Conservation (phyloP, 2,888 invertebrate species). For the Lepidochitona cinerea region DNA sequence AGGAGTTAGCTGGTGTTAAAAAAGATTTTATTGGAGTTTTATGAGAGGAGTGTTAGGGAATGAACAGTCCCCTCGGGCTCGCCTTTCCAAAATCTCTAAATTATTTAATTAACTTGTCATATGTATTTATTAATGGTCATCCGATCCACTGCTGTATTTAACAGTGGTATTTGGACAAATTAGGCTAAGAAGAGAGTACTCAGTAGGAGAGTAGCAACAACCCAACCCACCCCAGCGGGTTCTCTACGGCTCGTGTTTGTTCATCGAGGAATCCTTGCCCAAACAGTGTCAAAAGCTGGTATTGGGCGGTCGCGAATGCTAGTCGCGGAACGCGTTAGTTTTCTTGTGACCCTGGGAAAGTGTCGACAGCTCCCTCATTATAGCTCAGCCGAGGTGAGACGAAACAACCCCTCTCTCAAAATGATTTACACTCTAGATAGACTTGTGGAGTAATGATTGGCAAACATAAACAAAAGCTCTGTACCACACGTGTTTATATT, state of each 20-base stretch:
- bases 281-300: background rate
- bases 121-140: background rate
- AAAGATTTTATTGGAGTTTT: no score
- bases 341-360: background rate
- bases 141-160: background rate
- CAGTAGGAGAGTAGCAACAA: no score
- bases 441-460: background rate
- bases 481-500: background rate
- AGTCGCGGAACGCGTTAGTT: background rate
- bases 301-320: background rate
- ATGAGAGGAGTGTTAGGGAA: no score
- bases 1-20: no score
- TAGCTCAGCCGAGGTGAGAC: no score
- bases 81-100: no score
- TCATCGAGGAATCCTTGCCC: background rate
- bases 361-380: background rate
- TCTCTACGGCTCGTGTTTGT: background rate
- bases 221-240: no score
- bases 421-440: background rate
- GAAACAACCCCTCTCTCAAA: background rate
- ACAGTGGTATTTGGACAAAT: background rate
- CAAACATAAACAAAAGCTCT: background rate
- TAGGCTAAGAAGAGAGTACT: background rate
- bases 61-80: no score
- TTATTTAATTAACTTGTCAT: background rate